phyloP scores from a whole-genome alignment of 2,888 invertebrate genomes.

The Spodoptera exigua region DNA sequence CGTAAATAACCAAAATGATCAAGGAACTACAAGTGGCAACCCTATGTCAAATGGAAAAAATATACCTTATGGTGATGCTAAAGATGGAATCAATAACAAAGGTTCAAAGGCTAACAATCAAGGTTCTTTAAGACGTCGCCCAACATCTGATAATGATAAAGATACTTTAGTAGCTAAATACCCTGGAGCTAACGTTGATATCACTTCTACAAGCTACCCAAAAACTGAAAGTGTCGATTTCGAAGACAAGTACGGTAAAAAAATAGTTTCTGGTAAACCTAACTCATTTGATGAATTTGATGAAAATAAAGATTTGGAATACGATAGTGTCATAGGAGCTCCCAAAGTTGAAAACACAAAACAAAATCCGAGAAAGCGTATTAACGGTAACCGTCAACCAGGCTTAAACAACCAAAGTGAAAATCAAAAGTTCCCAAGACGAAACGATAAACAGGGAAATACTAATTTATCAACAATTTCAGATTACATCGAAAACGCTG shows the following conservation, averaged over 20 bases:
- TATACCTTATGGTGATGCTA: neutral
- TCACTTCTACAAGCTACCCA: neutral
- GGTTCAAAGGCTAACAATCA: neutral
- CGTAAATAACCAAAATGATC: neutral
- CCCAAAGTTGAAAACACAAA: slow-evolving; percentile 10
- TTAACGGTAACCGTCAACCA: slow-evolving; percentile 1
- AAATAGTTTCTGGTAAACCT: neutral
- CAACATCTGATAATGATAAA: slow-evolving; percentile 1
- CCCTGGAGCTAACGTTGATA: slow-evolving; percentile 11
- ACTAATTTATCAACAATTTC: neutral
- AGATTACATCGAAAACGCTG: slow-evolving; percentile 11
- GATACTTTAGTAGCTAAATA: slow-evolving; percentile 13
- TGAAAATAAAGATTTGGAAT: neutral
- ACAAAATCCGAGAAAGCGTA: neutral
- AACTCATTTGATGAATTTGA: neutral
- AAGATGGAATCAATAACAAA: neutral
- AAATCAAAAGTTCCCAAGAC: neutral
- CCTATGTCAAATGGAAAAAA: neutral
- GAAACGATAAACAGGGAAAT: slow-evolving; percentile 4
- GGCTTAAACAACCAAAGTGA: slow-evolving; percentile 1
- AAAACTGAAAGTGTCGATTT: neutral
- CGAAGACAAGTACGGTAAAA: neutral
- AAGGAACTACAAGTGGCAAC: neutral
- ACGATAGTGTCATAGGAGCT: neutral
- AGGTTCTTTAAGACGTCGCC: neutral